These are phyloP conservation scores for Struthio camelus DNA, from an alignment of 2,113 vertebrate species.

Conservation along the genomic window DNA sequence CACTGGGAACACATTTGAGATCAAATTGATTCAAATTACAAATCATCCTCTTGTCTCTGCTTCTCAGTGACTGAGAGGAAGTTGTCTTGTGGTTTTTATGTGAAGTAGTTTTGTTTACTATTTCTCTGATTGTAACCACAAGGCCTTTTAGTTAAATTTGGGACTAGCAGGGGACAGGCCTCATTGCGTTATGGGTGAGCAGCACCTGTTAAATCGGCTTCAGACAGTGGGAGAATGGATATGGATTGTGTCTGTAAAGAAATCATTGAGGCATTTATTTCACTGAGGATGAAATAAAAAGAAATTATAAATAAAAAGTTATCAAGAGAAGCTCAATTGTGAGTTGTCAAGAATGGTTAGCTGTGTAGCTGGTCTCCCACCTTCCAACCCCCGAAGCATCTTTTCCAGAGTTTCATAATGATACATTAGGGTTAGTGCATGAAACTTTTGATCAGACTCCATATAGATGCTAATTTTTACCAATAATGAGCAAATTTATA, in stretches of 20 bases:
- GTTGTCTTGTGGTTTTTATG: background rate
- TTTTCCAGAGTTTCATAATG: background rate
- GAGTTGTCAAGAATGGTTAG: background rate
- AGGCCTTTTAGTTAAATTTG: background rate
- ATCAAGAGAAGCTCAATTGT: background rate
- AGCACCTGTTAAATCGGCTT: background rate
- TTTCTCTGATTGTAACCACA: background rate
- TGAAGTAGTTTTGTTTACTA: background rate
- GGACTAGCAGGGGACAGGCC: background rate
- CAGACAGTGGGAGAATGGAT: background rate
- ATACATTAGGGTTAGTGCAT: background rate
- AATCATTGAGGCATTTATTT: too few species aligned
- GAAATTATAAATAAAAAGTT: background rate
- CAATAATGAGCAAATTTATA: background rate
- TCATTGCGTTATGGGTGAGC: fast-evolving
- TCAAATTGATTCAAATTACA: background rate
- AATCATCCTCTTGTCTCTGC: background rate
- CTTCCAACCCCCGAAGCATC: fast-evolving
- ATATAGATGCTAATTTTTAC: background rate
- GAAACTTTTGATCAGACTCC: background rate
- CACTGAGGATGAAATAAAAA: too few species aligned
- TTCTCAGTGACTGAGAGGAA: background rate
- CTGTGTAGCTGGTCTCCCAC: background rate
- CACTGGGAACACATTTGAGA: background rate
- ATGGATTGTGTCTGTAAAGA: background rate